These are phyloP conservation scores for Scaeva pyrastri DNA, from an alignment of 2,888 invertebrate species.

Conservation along the genomic window DNA sequence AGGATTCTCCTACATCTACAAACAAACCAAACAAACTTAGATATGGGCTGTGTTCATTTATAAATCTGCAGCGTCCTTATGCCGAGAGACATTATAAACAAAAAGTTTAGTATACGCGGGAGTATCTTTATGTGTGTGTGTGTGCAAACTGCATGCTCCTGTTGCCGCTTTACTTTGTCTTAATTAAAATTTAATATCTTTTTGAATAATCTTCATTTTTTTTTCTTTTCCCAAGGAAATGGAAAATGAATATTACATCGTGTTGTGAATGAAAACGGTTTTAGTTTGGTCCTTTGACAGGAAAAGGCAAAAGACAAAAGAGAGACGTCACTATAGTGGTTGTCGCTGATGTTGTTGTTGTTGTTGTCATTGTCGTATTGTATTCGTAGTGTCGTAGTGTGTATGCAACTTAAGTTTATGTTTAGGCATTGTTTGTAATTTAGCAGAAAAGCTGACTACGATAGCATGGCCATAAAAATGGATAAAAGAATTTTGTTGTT, in stretches of 20 bases:
- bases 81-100: background rate
- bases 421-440: conserved; percentile 11
- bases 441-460: conserved; percentile 12
- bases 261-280: conserved; percentile 35
- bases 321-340: background rate
- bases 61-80: conserved; percentile 15
- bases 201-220: conserved; percentile 60
- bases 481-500: conserved; percentile 45
- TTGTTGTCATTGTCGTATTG: too few relatives aligned
- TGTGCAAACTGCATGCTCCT: background rate
- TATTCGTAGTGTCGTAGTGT: background rate
- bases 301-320: conserved; percentile 8
- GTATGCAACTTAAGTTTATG: background rate
- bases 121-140: background rate
- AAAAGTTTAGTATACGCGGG: background rate
- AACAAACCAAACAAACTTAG: too few relatives aligned
- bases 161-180: conserved; percentile 68
- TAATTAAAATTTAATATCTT: conserved; percentile 77
- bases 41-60: background rate
- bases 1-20: background rate
- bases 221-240: conserved; percentile 47
- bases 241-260: conserved; percentile 60
- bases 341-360: too few relatives aligned
- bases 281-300: conserved; percentile 28
- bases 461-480: conserved; percentile 60